A percentile compares a stretch with the other conserved stretches of the same genome.
phyloP scores from a whole-genome alignment of 2,113 vertebrate genomes.

The Mustelus asterias region DNA sequence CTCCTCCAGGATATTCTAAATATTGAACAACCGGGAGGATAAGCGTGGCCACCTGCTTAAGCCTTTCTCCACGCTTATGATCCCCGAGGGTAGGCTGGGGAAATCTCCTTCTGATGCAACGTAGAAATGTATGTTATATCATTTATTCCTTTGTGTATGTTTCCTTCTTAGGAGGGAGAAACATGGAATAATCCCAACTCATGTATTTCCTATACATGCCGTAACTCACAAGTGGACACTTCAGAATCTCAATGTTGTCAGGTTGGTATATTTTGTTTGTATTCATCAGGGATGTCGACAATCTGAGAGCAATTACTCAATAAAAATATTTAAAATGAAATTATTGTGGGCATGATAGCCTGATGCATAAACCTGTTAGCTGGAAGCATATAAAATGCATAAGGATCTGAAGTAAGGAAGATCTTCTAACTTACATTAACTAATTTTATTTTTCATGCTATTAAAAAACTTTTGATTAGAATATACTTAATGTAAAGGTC shows the following conservation, averaged over 20 bases:
- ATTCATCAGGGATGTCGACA: background rate
- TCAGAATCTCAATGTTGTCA: background rate
- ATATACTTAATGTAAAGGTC: background rate
- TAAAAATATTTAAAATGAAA: background rate
- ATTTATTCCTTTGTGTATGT: background rate
- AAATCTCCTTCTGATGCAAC: background rate
- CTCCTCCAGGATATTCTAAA: background rate
- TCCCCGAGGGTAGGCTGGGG: background rate
- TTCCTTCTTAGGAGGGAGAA: slow-evolving; percentile 18
- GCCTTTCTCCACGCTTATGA: background rate
- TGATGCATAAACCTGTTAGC: background rate
- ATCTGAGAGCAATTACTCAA: background rate
- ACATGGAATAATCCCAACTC: background rate
- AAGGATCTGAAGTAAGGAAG: background rate
- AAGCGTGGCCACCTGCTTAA: background rate
- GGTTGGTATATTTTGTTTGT: background rate
- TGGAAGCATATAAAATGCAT: background rate
- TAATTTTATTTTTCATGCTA: background rate
- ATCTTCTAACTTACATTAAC: background rate
- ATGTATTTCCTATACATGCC: background rate
- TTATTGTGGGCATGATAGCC: background rate
- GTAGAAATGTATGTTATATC: background rate
- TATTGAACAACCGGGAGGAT: background rate
- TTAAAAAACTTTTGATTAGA: background rate
- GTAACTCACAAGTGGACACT: background rate